Base-by-base conservation (phyloP, 1,140 invertebrate species). In the Mya arenaria region DNA sequence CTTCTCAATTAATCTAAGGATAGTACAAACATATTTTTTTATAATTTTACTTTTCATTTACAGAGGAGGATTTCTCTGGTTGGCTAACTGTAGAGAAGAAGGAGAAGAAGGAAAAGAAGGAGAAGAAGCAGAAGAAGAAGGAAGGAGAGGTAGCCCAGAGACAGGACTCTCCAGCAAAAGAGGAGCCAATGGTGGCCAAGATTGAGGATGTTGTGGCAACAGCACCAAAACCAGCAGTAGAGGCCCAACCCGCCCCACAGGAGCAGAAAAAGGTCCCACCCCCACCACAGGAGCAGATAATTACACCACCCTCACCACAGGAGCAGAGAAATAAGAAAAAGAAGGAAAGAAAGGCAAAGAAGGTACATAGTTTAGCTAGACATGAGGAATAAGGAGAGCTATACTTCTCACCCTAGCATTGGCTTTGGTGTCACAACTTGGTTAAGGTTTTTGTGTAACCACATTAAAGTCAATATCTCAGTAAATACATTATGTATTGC, bases 321-420 rank as follows among this genome's bases (percentile, higher is more conserved):
- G 77, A 80, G 71, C 77, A 80, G 55, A 41, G 65, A 19, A 36
- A 5, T 17, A 80, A 80, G 39, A 80, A 58, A 36, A 80, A 80
- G 44, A 80, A 80, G 58, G 77, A 80, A 25, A 80, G 48, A 36
- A 80, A 80, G 62, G 71, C 69, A 48, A 80, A 80, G 39, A 80
- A 80, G 66, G 77, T 80, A 71, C 3, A 36, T 58, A 15, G 17
- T 32, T 37, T 66, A n/a, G 17, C 32, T 23, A 25, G 30, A 62
- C 58, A n/a, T n/a, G n/a, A n/a, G n/a, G n/a, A n/a, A n/a, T n/a
- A n/a, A n/a, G n/a, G n/a, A n/a, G n/a, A n/a, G n/a, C n/a, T n/a
- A n/a, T n/a, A n/a, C n/a, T n/a, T n/a, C n/a, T n/a, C n/a, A n/a
- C n/a, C n/a, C n/a, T n/a, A n/a, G n/a, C 58, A 25, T 62, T 19